Evolutionary conservation across 2,113 vertebrate genomes (phyloP).

Genomic region (Sarotherodon lohbergeri): DNA sequence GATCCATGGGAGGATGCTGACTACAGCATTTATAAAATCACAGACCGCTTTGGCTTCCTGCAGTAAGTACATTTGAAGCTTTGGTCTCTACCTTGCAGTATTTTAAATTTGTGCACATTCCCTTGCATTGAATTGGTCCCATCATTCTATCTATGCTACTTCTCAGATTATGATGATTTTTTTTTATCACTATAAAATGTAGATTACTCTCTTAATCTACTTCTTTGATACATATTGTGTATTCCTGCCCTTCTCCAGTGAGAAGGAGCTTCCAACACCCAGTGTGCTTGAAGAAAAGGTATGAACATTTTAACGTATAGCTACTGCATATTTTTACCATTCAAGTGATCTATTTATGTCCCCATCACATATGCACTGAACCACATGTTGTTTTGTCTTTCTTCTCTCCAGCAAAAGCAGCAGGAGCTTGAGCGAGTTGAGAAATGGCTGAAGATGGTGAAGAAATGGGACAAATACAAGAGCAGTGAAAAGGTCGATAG

Average conservation of each 20-base stretch:
- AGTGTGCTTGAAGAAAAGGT: constrained; percentile 86
- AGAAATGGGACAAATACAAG: constrained; percentile 87
- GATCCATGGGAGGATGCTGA: constrained; percentile 86
- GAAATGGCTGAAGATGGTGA: constrained; percentile 94
- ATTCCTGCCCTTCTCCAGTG: constrained; percentile 62
- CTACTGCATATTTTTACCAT: not conserved
- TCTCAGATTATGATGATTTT: not conserved
- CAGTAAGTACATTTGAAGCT: constrained; percentile 74
- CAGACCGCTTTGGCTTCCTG: constrained; percentile 85
- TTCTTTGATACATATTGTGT: not conserved
- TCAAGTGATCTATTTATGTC: not conserved
- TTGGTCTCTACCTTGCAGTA: not conserved
- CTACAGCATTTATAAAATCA: constrained; percentile 82
- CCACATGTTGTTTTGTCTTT: not conserved
- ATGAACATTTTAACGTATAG: not conserved
- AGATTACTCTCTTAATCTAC: not conserved
- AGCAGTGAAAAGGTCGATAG: constrained; percentile 80
- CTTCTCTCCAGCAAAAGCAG: constrained; percentile 76
- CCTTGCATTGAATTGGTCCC: not conserved
- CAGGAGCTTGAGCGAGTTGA: constrained; percentile 84
- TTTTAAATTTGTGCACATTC: not conserved
- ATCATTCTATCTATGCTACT: not conserved
- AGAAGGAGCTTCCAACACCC: constrained; percentile 81
- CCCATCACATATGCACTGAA: not conserved
- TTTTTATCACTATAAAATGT: not conserved